Evolutionary conservation across 2,113 vertebrate species (phyloP).

Genomic region (Corythornis vintsioides): DNA sequence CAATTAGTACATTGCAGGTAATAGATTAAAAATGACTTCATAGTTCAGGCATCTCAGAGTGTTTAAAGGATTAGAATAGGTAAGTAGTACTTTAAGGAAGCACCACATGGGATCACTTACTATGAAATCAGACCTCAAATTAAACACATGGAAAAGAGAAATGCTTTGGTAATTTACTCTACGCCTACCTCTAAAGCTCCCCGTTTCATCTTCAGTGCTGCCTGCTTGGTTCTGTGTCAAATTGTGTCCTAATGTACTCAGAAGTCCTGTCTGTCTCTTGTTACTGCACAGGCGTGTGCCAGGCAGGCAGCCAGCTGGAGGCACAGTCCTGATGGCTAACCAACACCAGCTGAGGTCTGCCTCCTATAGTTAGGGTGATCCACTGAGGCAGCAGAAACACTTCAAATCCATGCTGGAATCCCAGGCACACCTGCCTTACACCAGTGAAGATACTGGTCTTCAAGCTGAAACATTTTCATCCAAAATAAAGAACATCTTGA

Average conservation of each 20-base stretch:
- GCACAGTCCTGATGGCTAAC: slow-evolving; percentile 2
- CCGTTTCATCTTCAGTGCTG: slow-evolving; percentile 31
- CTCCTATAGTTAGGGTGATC: slow-evolving; percentile 21
- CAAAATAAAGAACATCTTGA: not conserved
- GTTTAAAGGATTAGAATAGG: slow-evolving; percentile 31
- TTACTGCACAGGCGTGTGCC: slow-evolving; percentile 60
- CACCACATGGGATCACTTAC: slow-evolving; percentile 61
- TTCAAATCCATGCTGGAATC: not conserved
- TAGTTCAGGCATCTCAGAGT: not conserved
- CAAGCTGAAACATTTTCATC: not conserved
- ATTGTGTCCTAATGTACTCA: not conserved
- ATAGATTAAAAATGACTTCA: slow-evolving; percentile 16
- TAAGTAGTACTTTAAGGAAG: slow-evolving; percentile 25
- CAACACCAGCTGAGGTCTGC: slow-evolving; percentile 19
- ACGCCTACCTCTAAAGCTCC: slow-evolving; percentile 41
- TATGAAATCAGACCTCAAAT: slow-evolving; percentile 52
- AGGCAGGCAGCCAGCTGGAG: slow-evolving; percentile 58
- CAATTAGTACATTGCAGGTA: slow-evolving; percentile 23
- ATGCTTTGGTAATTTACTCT: slow-evolving; percentile 58
- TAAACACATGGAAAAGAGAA: slow-evolving; percentile 60
- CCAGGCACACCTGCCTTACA: not conserved
- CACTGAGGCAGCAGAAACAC: not conserved
- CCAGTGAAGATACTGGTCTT: not conserved
- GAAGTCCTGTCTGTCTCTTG: slow-evolving; percentile 47
- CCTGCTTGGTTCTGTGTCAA: slow-evolving; percentile 1